Conservation (phyloP, 2,888 invertebrate genomes). For the Zaprionus lineosus region DNA sequence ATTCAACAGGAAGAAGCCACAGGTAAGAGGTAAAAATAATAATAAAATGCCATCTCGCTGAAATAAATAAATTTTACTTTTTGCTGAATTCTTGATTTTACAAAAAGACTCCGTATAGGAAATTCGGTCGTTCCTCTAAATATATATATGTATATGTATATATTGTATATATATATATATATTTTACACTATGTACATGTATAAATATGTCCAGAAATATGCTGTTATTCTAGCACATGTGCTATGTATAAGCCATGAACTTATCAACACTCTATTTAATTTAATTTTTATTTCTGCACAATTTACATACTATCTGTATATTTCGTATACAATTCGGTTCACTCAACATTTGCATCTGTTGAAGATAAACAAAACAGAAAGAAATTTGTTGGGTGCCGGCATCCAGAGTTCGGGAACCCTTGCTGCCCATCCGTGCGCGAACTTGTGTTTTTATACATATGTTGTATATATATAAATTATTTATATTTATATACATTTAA, state of each 20-base stretch:
- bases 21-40: slow-evolving; percentile 27
- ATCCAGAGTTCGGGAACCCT: too few species aligned
- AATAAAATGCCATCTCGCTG: not conserved
- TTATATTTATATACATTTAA: not conserved
- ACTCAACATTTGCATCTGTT: slow-evolving; percentile 39
- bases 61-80: slow-evolving; percentile 33
- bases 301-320: slow-evolving; percentile 58
- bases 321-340: slow-evolving; percentile 53
- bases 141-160: not conserved
- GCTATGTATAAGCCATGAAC: slow-evolving; percentile 43
- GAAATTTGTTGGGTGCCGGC: slow-evolving; percentile 19
- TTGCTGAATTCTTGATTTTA: too few species aligned
- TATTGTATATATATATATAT: not conserved
- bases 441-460: too few species aligned
- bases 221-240: not conserved
- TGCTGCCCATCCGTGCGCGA: too few species aligned
- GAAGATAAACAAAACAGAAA: slow-evolving; percentile 43
- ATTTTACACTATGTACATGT: not conserved
- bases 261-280: slow-evolving; percentile 70
- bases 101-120: too few species aligned
- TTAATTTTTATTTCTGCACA: slow-evolving; percentile 63
- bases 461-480: not conserved
- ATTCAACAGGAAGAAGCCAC: not conserved
- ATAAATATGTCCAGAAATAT: too few species aligned
- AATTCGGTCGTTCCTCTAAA: not conserved